phyloP scores from a whole-genome alignment of 1,140 invertebrate species.

The Andrena cerasifolii region DNA sequence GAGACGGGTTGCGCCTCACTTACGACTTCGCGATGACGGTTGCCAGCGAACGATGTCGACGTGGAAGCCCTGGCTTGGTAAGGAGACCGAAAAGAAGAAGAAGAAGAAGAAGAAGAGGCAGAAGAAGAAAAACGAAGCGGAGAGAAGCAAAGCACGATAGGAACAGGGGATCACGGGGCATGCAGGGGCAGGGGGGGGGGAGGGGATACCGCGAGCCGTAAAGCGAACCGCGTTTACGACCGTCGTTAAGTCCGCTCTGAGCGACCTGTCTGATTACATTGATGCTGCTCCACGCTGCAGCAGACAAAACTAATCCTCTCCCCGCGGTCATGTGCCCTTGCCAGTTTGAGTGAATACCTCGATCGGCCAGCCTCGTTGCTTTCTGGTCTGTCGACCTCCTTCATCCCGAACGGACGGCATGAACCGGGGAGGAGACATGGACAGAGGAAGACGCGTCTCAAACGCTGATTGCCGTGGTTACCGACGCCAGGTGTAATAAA shows the following conservation, averaged over 20 bases:
- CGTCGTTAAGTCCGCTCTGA: slow-evolving; percentile 74
- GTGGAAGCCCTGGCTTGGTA: too few relatives aligned
- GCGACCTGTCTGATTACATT: slow-evolving; percentile 76
- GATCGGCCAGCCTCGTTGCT: not conserved
- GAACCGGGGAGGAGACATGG: too few relatives aligned
- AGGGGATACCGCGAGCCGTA: slow-evolving; percentile 70
- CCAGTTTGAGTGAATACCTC: not conserved
- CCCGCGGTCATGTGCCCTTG: slow-evolving; percentile 16
- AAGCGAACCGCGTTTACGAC: slow-evolving; percentile 76
- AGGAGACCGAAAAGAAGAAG: slow-evolving; percentile 17
- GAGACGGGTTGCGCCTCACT: slow-evolving; percentile 46
- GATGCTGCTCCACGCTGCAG: slow-evolving; percentile 66
- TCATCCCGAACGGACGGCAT: not conserved
- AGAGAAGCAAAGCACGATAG: not conserved
- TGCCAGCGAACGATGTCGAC: not conserved
- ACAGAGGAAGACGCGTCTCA: too few relatives aligned
- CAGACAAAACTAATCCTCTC: slow-evolving; percentile 32
- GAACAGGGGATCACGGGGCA: not conserved
- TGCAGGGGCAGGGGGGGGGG: not conserved
- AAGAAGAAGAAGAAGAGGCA: slow-evolving; percentile 28
- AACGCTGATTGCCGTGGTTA: too few relatives aligned
- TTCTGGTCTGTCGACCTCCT: not conserved
- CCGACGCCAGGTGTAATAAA: too few relatives aligned
- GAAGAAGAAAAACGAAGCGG: not conserved
- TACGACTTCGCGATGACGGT: slow-evolving; percentile 43